Conservation (phyloP, 2,797 vertebrate genomes). For the Fringilla coelebs region DNA sequence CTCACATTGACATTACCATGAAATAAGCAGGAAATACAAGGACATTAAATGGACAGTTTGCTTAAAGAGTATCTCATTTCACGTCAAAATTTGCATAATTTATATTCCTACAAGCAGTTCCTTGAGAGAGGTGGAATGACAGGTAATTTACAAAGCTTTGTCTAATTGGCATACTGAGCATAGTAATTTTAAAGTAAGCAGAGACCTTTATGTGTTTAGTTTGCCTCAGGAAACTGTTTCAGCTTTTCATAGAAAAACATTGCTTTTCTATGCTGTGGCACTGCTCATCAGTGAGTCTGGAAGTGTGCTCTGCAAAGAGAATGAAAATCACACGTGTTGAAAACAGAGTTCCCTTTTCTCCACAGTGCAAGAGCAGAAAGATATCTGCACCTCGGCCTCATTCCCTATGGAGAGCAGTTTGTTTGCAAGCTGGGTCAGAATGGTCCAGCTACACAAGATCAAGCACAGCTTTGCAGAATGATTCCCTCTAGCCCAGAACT, state of each 20-base stretch:
- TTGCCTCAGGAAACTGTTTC: background rate
- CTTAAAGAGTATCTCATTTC: background rate
- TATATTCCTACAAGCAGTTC: background rate
- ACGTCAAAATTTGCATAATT: background rate
- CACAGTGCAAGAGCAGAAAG: background rate
- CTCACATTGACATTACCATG: background rate
- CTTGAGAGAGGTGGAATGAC: background rate
- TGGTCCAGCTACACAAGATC: background rate
- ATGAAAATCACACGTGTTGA: background rate
- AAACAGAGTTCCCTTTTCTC: background rate
- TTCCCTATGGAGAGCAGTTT: background rate
- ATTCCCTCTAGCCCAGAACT: background rate
- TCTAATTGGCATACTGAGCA: background rate
- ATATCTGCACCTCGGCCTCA: background rate
- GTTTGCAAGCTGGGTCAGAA: background rate
- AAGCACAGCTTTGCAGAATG: background rate
- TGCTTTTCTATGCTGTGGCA: background rate
- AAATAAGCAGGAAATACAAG: background rate
- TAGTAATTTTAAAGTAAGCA: background rate
- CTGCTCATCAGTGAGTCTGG: background rate
- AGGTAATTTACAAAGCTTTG: background rate
- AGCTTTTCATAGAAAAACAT: background rate
- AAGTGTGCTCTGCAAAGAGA: background rate
- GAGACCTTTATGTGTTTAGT: background rate
- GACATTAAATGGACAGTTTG: background rate